A percentile compares a stretch with the other conserved stretches of the same genome.
Evolutionary conservation across 2,888 invertebrate species (phyloP).

Genomic region (Aethes cnicana): DNA sequence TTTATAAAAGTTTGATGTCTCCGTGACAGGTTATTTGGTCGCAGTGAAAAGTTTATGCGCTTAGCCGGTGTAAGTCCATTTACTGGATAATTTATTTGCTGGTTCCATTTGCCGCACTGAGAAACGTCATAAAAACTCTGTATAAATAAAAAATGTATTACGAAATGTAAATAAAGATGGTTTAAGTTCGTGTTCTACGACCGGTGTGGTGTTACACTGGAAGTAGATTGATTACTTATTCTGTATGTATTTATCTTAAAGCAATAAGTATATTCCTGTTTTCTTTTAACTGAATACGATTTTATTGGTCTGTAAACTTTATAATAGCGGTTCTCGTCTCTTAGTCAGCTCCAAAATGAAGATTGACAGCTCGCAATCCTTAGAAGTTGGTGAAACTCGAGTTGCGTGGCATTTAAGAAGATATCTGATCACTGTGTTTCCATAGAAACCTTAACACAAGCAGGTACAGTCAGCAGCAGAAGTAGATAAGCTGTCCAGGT

Average conservation of each 20-base stretch:
- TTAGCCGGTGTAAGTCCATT: not conserved
- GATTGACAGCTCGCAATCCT: slow-evolving; percentile 16
- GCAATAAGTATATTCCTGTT: not conserved
- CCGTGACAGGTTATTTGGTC: slow-evolving; percentile 23
- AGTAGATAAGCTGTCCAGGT: too few relatives aligned
- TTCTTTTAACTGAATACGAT: slow-evolving; percentile 12
- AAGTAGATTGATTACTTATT: not conserved
- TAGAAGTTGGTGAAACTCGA: slow-evolving; percentile 1
- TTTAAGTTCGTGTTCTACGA: slow-evolving; percentile 1
- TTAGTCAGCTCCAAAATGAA: slow-evolving; percentile 4
- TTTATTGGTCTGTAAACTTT: not conserved
- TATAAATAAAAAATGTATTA: slow-evolving; percentile 17
- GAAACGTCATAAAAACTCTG: slow-evolving; percentile 3
- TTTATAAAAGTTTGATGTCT: slow-evolving; percentile 22
- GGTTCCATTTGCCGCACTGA: slow-evolving; percentile 4
- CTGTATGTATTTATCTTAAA: not conserved
- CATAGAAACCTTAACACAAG: too few relatives aligned
- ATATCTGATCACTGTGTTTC: too few relatives aligned
- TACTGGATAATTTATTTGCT: slow-evolving; percentile 3
- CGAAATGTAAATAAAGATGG: slow-evolving; percentile 13
- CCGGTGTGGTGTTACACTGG: not conserved
- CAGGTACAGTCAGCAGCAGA: too few relatives aligned
- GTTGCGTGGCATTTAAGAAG: slow-evolving; percentile 7
- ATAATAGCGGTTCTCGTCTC: not conserved
- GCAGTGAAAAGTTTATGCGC: slow-evolving; percentile 7